These are phyloP conservation scores for Pilophorus perplexus DNA, from an alignment of 2,888 invertebrate genomes.

Conservation along the genomic window DNA sequence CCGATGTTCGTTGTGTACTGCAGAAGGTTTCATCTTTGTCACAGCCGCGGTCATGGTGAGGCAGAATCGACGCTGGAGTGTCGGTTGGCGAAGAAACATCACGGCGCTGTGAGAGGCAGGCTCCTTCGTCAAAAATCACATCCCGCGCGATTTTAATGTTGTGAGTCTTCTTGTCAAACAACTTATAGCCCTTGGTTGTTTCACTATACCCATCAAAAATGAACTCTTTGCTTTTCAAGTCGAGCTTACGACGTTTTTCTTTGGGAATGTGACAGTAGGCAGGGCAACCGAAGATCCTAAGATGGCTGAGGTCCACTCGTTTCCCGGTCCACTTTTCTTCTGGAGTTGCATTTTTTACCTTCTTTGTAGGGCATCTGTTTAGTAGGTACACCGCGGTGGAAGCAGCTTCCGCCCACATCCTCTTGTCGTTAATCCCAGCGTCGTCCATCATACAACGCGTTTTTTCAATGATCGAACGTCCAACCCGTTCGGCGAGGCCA, in stretches of 20 bases:
- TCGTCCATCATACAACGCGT: slow-evolving; percentile 49
- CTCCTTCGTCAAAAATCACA: slow-evolving; percentile 8
- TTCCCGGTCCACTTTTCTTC: slow-evolving; percentile 30
- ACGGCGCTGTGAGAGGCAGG: too few species aligned
- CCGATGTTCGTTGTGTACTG: background rate
- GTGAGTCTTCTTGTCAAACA: background rate
- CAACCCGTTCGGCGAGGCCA: slow-evolving; percentile 26
- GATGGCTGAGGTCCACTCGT: slow-evolving; percentile 37
- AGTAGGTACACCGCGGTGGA: slow-evolving; percentile 49
- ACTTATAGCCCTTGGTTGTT: slow-evolving; percentile 28
- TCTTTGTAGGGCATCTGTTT: slow-evolving; percentile 48
- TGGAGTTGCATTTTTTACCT: slow-evolving; percentile 23
- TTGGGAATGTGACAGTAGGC: slow-evolving; percentile 9
- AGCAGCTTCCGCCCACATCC: slow-evolving; percentile 46
- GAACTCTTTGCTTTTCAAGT: slow-evolving; percentile 7
- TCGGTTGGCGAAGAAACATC: too few species aligned
- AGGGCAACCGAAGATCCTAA: slow-evolving; percentile 39
- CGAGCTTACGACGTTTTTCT: slow-evolving; percentile 23
- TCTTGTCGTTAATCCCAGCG: slow-evolving; percentile 46
- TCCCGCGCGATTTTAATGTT: background rate
- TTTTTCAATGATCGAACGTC: slow-evolving; percentile 45
- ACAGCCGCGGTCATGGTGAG: background rate
- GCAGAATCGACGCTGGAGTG: too few species aligned
- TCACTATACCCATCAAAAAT: slow-evolving; percentile 33
- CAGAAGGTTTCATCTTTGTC: background rate